phyloP scores from a whole-genome alignment of 2,797 vertebrate genomes.

The Poecilia velifera region DNA sequence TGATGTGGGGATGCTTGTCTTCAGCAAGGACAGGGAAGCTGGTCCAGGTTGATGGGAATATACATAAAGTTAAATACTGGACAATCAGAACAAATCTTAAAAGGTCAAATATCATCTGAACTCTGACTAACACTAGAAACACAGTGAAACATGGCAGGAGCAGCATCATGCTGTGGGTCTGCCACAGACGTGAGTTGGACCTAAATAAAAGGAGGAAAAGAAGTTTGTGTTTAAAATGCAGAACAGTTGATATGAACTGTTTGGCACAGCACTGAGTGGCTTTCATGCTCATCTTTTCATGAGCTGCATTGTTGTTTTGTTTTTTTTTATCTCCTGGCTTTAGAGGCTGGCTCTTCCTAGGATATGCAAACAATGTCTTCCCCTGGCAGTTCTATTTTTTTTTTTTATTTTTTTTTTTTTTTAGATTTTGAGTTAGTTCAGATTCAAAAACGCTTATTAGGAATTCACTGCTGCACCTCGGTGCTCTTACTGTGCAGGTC shows the following conservation, averaged over 20 bases:
- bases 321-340: background rate
- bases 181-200: background rate
- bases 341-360: slow-evolving; percentile 7
- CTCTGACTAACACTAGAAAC: background rate
- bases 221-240: background rate
- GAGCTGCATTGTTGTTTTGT: slow-evolving; percentile 14
- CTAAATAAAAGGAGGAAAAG: background rate
- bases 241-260: background rate
- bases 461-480: slow-evolving; percentile 23
- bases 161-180: background rate
- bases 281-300: background rate
- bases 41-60: background rate
- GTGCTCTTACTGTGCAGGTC: slow-evolving; percentile 5
- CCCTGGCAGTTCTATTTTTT: background rate
- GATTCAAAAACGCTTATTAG: slow-evolving; percentile 21
- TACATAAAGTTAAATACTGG: background rate
- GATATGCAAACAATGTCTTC: slow-evolving; percentile 23
- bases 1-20: background rate
- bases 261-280: background rate
- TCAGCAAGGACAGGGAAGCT: background rate
- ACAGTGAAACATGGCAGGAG: background rate
- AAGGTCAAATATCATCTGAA: too few relatives aligned
- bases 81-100: background rate
- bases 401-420: background rate
- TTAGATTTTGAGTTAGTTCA: slow-evolving; percentile 14